These are phyloP conservation scores for Drosophila mulleri DNA, from an alignment of 2,888 invertebrate genomes.

Conservation along the genomic window DNA sequence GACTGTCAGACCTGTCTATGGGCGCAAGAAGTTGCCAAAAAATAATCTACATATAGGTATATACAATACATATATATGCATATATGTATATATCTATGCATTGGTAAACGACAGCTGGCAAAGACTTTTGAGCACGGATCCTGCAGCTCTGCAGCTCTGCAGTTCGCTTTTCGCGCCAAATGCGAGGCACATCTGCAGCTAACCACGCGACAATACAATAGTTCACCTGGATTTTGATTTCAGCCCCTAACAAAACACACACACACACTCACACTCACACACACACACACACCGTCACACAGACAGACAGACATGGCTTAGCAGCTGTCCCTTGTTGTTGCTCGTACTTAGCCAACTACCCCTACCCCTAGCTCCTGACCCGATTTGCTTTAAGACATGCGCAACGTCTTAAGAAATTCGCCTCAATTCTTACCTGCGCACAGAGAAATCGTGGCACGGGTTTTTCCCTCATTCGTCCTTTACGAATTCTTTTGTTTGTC, in stretches of 20 bases:
- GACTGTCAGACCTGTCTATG: conserved; percentile 58
- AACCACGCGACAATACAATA: conserved; percentile 69
- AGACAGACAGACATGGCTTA: conserved; percentile 32
- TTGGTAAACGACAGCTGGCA: conserved; percentile 66
- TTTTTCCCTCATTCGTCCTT: conserved; percentile 44
- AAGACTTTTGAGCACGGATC: conserved; percentile 26
- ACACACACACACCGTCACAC: not conserved
- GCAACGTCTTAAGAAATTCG: conserved; percentile 75
- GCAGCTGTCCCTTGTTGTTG: conserved; percentile 62
- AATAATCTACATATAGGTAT: conserved; percentile 16
- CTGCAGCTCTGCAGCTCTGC: conserved; percentile 19
- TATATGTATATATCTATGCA: not conserved
- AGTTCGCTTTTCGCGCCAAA: conserved; percentile 74
- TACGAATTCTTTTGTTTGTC: conserved; percentile 45
- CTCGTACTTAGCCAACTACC: conserved; percentile 35
- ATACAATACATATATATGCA: not conserved
- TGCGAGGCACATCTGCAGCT: conserved; percentile 66
- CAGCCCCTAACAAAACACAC: conserved; percentile 64
- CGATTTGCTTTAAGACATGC: conserved; percentile 73
- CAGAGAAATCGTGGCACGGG: conserved; percentile 65
- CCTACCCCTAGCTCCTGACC: conserved; percentile 22
- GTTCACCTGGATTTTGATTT: conserved; percentile 80
- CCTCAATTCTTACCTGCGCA: conserved; percentile 58
- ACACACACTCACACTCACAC: conserved; percentile 1
- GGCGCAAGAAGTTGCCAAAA: conserved; percentile 66